Base-by-base conservation (phyloP, 2,797 vertebrate genomes). In the Coracias cyanogaster region DNA sequence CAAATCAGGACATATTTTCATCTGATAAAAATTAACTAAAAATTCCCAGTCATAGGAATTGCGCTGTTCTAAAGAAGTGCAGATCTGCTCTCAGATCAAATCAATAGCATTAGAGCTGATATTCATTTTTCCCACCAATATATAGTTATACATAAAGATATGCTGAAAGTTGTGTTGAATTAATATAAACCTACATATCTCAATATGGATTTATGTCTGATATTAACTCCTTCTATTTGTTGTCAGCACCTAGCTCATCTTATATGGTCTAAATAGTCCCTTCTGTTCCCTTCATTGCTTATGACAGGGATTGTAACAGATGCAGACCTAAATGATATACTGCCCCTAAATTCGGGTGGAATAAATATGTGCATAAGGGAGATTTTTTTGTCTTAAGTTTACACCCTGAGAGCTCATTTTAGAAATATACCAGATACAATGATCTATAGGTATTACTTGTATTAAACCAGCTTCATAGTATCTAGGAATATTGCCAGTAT, bases 181-280 rank as follows among this genome's bases (percentile, higher is more conserved):
- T 37, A 58, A 45, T 55, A 14, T 15, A 65, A 11, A 51, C 10
- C 8, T 48, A 10, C 14, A 10, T 20, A 48, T 46, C 22, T 54
- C 6, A 69, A 8, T 35, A 28, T 13, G 0, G 0, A 6, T 74
- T 71, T 31, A 22, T 71, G 7, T 15, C 20, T 78, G 12, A 15
- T 62, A 39, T 39, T 69, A 62, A 35, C 4, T 33, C 7, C 10
- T 66, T 37, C 21, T 25, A 15, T 1, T 74, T 43, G 3, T 33
- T 64, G 7, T 62, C 26, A 86, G 24, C 9, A 57, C 10, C 52
- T 46, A 26, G 12, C 12, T 61, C 25, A 35, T 74, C 15, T 87
- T 20, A 49, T 3, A 5, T 11, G 4, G 4, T 37, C 4, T 70
- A 52, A 85, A 72, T 10, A 33, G 4, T 29, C 3, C 3, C 2